Conservation (phyloP, 2,888 invertebrate genomes). For the Synergus japonicus region DNA sequence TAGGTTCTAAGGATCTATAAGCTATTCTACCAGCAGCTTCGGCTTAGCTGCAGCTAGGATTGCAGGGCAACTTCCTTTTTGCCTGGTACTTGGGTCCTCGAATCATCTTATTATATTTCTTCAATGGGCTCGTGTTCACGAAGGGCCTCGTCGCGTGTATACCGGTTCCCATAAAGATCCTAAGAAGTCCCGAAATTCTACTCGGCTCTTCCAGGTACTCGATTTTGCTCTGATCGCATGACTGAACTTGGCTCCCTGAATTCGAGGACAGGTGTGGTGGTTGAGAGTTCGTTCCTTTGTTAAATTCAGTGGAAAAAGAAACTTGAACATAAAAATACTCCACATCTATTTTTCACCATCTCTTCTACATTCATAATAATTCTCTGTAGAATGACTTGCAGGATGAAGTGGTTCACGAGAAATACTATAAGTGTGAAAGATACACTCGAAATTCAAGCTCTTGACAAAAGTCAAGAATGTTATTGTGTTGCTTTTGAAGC, state of each 20-base stretch:
- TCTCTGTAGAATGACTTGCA: conserved; percentile 28
- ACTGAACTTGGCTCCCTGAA: conserved; percentile 47
- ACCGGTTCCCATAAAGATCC: conserved; percentile 40
- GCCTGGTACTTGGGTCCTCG: conserved; percentile 36
- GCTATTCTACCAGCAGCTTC: not conserved
- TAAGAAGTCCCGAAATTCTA: conserved; percentile 42
- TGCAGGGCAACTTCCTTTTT: conserved; percentile 24
- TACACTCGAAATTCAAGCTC: not conserved
- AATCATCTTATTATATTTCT: conserved; percentile 41
- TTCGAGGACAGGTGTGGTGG: conserved; percentile 42
- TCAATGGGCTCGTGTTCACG: conserved; percentile 38
- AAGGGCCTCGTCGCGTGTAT: conserved; percentile 44
- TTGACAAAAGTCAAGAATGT: not conserved
- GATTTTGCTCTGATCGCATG: conserved; percentile 45
- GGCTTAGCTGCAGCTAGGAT: conserved; percentile 1
- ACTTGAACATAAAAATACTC: conserved; percentile 15
- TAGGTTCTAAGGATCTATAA: conserved; percentile 32
- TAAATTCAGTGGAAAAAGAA: conserved; percentile 18
- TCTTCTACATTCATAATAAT: not conserved
- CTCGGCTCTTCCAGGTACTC: conserved; percentile 45
- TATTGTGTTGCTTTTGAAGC: not conserved
- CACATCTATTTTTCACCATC: conserved; percentile 5
- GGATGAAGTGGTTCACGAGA: not conserved
- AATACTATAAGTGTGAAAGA: not conserved
- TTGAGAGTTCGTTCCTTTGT: conserved; percentile 34